Percentiles rank a stretch among this genome's conserved stretches.
These are phyloP conservation scores for Papilio polytes DNA, from an alignment of 1,140 invertebrate genomes.

Conservation along the genomic window DNA sequence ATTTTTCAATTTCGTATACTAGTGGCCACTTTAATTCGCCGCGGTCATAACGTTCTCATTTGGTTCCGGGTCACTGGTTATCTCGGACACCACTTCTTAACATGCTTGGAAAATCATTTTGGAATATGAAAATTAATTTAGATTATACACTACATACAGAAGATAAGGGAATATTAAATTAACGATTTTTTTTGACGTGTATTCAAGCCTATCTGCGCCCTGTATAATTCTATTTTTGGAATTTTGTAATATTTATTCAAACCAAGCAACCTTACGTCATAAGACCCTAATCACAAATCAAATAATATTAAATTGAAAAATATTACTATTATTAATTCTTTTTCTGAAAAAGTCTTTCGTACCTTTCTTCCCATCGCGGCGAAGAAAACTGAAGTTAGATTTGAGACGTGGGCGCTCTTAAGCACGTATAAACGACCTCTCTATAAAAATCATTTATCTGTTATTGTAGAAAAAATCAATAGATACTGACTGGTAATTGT, in stretches of 20 bases:
- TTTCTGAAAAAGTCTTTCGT: too few relatives aligned
- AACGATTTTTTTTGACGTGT: not conserved
- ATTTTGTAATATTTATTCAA: too few relatives aligned
- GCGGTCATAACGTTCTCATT: not conserved
- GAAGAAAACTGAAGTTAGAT: too few relatives aligned
- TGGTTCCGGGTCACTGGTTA: conserved; percentile 25
- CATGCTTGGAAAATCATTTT: conserved; percentile 15
- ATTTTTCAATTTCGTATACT: conserved; percentile 14
- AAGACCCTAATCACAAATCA: too few relatives aligned
- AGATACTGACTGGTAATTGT: conserved; percentile 66
- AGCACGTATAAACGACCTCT: too few relatives aligned
- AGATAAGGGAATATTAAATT: not conserved
- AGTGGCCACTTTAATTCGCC: conserved; percentile 17
- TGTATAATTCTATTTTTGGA: too few relatives aligned
- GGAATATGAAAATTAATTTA: not conserved
- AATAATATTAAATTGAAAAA: too few relatives aligned
- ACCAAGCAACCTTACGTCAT: too few relatives aligned
- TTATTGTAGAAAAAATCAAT: not conserved
- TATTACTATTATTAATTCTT: too few relatives aligned
- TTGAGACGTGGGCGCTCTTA: too few relatives aligned
- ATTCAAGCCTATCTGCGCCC: too few relatives aligned
- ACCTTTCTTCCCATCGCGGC: too few relatives aligned
- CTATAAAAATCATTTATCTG: not conserved
- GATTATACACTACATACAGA: not conserved
- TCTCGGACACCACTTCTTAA: conserved; percentile 6